Evolutionary conservation across 2,797 vertebrate species (phyloP).

Genomic region (Galaxias olidus): DNA sequence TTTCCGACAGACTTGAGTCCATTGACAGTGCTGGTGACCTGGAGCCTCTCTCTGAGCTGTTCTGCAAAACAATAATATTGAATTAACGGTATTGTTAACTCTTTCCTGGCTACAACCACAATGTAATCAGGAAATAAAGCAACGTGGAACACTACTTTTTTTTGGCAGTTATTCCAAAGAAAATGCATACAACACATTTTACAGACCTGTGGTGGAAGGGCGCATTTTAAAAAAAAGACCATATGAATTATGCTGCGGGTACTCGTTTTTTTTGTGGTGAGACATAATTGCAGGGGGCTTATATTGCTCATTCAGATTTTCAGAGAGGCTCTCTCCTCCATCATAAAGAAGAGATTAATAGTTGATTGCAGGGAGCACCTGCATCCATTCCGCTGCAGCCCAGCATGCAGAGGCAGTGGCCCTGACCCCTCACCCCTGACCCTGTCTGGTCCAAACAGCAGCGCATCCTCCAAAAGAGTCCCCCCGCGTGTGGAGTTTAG

Average conservation of each 20-base stretch:
- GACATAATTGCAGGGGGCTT: slow-evolving; percentile 62
- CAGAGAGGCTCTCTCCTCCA: slow-evolving; percentile 46
- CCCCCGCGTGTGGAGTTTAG: slow-evolving; percentile 25
- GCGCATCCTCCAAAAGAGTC: slow-evolving; percentile 64
- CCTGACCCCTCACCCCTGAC: slow-evolving; percentile 48
- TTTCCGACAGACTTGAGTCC: slow-evolving; percentile 45
- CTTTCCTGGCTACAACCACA: not conserved
- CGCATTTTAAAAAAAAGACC: slow-evolving; percentile 51
- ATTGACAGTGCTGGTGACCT: slow-evolving; percentile 63
- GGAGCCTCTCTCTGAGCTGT: slow-evolving; percentile 46
- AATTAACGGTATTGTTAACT: slow-evolving; percentile 20
- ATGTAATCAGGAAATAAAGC: not conserved
- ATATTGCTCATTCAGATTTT: slow-evolving; percentile 66
- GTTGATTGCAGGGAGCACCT: slow-evolving; percentile 68
- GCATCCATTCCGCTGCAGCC: slow-evolving; percentile 67
- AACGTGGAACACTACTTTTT: too few relatives aligned
- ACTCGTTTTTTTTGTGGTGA: slow-evolving; percentile 55
- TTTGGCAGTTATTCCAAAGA: too few relatives aligned
- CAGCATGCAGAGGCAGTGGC: slow-evolving; percentile 54
- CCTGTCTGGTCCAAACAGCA: slow-evolving; percentile 47
- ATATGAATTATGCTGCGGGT: slow-evolving; percentile 47
- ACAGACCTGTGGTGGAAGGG: slow-evolving; percentile 16
- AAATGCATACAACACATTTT: too few relatives aligned
- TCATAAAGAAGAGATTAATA: slow-evolving; percentile 74
- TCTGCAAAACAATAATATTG: slow-evolving; percentile 39